phyloP scores from a whole-genome alignment of 2,113 vertebrate genomes.

The Myrmecobius fasciatus region DNA sequence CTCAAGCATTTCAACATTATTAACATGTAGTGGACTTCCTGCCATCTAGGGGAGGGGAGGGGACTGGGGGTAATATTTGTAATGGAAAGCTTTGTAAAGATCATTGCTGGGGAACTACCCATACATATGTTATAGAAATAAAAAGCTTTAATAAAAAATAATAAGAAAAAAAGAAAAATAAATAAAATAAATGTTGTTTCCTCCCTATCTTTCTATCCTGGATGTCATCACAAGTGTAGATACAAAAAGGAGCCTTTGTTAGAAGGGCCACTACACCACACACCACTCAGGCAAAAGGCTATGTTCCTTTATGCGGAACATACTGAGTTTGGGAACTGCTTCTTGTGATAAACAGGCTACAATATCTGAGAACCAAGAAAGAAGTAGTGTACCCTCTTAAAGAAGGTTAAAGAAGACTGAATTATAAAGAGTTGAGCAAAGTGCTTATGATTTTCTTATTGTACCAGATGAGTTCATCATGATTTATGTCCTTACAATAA shows the following conservation, averaged over 20 bases:
- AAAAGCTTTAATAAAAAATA: no score
- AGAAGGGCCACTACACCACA: background rate
- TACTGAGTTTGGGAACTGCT: conserved; percentile 50
- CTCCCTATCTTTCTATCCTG: background rate
- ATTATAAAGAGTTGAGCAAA: conserved; percentile 48
- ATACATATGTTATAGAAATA: no score
- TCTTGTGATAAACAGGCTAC: conserved; percentile 51
- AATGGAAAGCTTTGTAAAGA: no score
- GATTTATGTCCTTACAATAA: conserved; percentile 61
- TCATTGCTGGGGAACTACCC: no score
- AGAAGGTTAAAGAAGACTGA: conserved; percentile 48
- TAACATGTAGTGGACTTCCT: no score
- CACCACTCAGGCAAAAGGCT: background rate
- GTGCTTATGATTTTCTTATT: conserved; percentile 18
- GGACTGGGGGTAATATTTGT: no score
- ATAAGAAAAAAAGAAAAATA: no score
- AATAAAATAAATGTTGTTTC: background rate
- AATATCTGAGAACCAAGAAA: conserved; percentile 60
- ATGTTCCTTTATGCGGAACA: conserved; percentile 45
- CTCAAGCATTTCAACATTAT: no score
- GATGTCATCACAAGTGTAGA: background rate
- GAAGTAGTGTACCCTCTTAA: no score
- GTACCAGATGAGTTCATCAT: conserved; percentile 53
- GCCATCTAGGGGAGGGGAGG: no score
- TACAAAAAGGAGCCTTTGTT: background rate